A percentile compares a stretch with the other conserved stretches of the same genome.
phyloP scores from a whole-genome alignment of 2,113 vertebrate genomes.

The Heterotis niloticus region DNA sequence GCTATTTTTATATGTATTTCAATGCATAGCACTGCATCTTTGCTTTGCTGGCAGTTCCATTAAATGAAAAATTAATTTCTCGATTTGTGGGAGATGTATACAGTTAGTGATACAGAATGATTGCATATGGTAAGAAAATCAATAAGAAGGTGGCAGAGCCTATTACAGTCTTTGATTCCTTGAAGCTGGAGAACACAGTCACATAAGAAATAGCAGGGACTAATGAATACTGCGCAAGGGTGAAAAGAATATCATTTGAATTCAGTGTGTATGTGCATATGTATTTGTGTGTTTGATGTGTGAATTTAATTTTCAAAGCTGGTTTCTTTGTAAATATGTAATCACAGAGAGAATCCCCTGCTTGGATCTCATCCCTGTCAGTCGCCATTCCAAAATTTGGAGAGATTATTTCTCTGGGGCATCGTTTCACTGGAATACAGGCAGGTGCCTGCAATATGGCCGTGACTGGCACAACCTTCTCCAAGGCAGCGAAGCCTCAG shows the following conservation, averaged over 20 bases:
- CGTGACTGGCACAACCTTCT: too few relatives aligned
- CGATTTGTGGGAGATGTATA: background rate
- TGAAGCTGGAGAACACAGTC: background rate
- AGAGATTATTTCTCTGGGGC: too few relatives aligned
- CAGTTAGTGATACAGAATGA: background rate
- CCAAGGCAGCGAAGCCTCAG: too few relatives aligned
- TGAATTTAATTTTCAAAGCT: background rate
- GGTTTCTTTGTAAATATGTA: too few relatives aligned
- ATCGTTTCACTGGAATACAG: too few relatives aligned
- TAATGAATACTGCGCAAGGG: background rate
- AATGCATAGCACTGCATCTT: background rate
- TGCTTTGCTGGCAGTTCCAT: conserved; percentile 1
- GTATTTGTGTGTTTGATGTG: background rate
- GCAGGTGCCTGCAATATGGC: too few relatives aligned
- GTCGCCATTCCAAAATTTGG: too few relatives aligned
- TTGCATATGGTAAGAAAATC: background rate
- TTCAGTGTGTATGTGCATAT: background rate
- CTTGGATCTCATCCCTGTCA: too few relatives aligned
- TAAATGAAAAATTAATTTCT: background rate
- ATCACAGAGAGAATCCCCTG: too few relatives aligned
- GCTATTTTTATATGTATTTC: background rate
- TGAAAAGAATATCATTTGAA: background rate
- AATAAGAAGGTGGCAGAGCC: background rate
- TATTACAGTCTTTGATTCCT: background rate
- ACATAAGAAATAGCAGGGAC: background rate